These are phyloP conservation scores for Limnephilus rhombicus DNA, from an alignment of 2,888 invertebrate genomes.

Conservation along the genomic window DNA sequence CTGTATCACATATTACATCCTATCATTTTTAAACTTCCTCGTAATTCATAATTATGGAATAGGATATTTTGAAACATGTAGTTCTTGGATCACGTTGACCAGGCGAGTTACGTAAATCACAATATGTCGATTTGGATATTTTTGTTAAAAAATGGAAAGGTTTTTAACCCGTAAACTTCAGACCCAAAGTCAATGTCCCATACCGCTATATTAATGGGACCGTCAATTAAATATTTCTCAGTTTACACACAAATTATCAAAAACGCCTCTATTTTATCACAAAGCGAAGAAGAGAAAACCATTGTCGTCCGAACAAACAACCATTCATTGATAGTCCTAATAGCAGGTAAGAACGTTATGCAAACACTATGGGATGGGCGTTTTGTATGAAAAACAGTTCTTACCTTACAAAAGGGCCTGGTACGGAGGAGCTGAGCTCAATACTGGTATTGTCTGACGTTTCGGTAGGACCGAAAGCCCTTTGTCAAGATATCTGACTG, in stretches of 20 bases:
- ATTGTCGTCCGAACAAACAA: background rate
- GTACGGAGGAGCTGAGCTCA: background rate
- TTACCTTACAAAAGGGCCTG: background rate
- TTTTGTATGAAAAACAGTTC: slow-evolving; percentile 33
- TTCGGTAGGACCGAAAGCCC: slow-evolving; percentile 34
- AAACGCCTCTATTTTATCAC: slow-evolving; percentile 6
- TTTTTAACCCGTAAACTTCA: background rate
- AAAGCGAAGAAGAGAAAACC: slow-evolving; percentile 5
- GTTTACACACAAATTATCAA: background rate
- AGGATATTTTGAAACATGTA: background rate
- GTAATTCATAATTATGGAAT: background rate
- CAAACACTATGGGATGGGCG: slow-evolving; percentile 28
- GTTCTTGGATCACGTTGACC: background rate
- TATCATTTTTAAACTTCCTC: background rate
- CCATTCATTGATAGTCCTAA: background rate
- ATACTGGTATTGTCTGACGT: slow-evolving; percentile 21
- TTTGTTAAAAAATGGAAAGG: background rate
- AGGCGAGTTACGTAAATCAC: background rate
- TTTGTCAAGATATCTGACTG: slow-evolving; percentile 29
- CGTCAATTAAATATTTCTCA: background rate
- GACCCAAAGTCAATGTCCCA: background rate
- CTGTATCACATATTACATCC: background rate
- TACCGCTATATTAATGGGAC: background rate
- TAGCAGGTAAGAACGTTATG: slow-evolving; percentile 16
- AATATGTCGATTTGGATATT: background rate